Base-by-base conservation (phyloP, 1,140 invertebrate species). In the Patella vulgata region DNA sequence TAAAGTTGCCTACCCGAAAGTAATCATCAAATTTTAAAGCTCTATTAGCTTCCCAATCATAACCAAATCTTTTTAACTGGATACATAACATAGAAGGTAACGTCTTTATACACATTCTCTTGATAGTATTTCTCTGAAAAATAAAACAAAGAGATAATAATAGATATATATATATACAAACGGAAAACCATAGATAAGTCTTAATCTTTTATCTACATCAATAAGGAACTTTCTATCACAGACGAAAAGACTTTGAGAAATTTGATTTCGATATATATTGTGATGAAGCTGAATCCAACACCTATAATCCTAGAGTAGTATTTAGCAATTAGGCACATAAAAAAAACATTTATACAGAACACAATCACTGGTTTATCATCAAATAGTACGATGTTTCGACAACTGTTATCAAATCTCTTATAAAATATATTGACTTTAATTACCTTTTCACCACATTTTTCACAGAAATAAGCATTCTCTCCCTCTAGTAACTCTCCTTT, bases 381-480 rank as follows among this genome's bases (percentile, higher is more conserved):
- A n/a, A n/a, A n/a, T n/a, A n/a, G n/a, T n/a, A n/a, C n/a, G n/a
- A n/a, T n/a, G n/a, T n/a, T n/a, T n/a, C n/a, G n/a, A n/a, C n/a
- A n/a, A n/a, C n/a, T n/a, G n/a, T n/a, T n/a, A n/a, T n/a, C n/a
- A n/a, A n/a, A n/a, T n/a, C n/a, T n/a, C n/a, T n/a, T n/a, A n/a
- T n/a, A n/a, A n/a, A n/a, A n/a, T n/a, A n/a, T n/a, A n/a, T n/a
- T n/a, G n/a, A n/a, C n/a, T 27, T n/a, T 52, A 30, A 73, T 71
- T 85, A 95, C 95, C 89, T 99, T 99, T 87, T 97, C 97, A 85
- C 97, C 93, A 88, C 97, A 99, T 86, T 97, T 97, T 88, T 98
- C 97, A 89, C 97, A 99, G 84, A 96, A 92, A 86, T 99, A 99
- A 65, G 97, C 96, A 87, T 99, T 98, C 66, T 95, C 95, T 60